Evolutionary conservation across 2,797 vertebrate species (phyloP), one percentile per base, ranked within the genome.

Genomic region (Pyrocephalus nanus): DNA sequence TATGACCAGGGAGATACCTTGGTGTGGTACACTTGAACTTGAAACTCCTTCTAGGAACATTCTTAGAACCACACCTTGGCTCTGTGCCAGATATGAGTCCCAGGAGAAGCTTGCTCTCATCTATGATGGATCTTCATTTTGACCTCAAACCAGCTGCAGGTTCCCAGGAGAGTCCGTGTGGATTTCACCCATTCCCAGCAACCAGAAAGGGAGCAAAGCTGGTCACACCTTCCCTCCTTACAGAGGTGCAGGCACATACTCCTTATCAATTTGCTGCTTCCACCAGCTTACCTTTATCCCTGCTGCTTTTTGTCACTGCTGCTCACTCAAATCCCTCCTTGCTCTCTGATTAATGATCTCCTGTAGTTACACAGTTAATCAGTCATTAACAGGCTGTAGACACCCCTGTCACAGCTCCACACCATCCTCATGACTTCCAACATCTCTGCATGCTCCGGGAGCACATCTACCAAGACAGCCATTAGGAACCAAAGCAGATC

Each of bases 1-100:
- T 64, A 19, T 77, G 71, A 29, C 25, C 13, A 4, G 15, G 30
- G 26, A n/a, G 12, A 5, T 26, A 36, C 54, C 30, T 30, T 0
- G 0, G 11, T 9, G 8, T 25, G 27, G 8, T 42, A 50, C 21
- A 7, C 30, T 47, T 3, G 0, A 45, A 47, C 30, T 62, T 62
- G 34, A n/a, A 36, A 30, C 20, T 76, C 43, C 38, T 78, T 51
- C 55, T 57, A 27, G 75, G 32, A 62, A 67, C 43, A 22, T 38
- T n/a, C 40, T 2, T 1, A 15, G 15, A 38, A 48, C 27, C 0
- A 0, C 47, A 47, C 48, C 15, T 43, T 57, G 18, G 27, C 29
- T 55, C 64, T 1, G 0, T 58, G 34, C 36, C 73, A 60, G 40
- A 2, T 23, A 66, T 6, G 11, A 84, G 51, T 36, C 36, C 11